Base-by-base conservation (phyloP, 2,113 vertebrate species). In the Heterochromis multidens region DNA sequence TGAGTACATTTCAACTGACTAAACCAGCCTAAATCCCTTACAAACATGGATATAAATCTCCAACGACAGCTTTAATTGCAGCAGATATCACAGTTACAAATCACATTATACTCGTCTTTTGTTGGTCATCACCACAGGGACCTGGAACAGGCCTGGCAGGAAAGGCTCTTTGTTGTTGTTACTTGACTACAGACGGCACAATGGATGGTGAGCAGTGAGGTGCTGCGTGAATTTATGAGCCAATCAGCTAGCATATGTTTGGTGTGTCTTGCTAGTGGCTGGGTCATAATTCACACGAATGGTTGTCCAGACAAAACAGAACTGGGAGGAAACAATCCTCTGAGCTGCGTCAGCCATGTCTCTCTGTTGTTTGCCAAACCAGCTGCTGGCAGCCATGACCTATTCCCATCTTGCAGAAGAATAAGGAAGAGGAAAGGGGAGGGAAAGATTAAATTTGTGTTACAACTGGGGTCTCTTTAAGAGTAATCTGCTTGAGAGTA, bases 221-320 rank as follows among this genome's bases (percentile, higher is more conserved):
- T 83, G 87, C 77, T 33, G 61, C 1, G 11, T 87, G 83, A 91
- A 95, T 94, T 94, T 94, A 95, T 87, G 93, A 94, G 92, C 88
- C 90, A 93, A 91, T 93, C 92, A 87, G 81, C 81, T 25, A 87
- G 83, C 93, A 94, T 90, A 94, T 94, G 92, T 94, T 94, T 93
- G 91, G 84, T 49, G 54, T 88, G 86, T 90, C 89, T 90, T 37
- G 84, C 82, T 88, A 43, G 43, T 58, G 87, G 88, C 81, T 56
- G 37, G 89, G 67, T 87, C 93, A 91, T 94, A 93, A 94, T 93
- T 95, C 93, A 94, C 72, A 72, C 62, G 90, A 92, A 88, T 83
- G 82, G 84, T 83, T 46, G 52, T 83, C 86, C 76, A 90, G 72
- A 89, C 83, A 86, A 88, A 88, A 92, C 81, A 52, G 76, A 91